Evolutionary conservation across 35 echinoderm and acorn worm genomes (phyloP).

Genomic region (Anneissia japonica): DNA sequence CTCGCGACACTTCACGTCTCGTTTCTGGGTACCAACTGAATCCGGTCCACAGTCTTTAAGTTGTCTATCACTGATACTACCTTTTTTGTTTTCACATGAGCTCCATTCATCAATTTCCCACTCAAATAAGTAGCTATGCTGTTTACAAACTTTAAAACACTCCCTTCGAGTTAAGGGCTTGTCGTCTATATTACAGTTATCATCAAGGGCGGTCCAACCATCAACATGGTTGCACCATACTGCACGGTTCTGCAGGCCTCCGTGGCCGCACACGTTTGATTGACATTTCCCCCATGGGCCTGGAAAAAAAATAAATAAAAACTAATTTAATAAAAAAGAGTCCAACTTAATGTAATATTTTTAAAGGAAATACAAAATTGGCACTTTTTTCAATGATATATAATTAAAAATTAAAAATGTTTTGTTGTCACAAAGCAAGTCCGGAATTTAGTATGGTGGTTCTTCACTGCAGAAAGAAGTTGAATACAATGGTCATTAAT

Average conservation of each 20-base stretch:
- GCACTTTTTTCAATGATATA: too few relatives aligned
- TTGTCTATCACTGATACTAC: conserved; percentile 3
- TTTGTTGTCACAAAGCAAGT: too few relatives aligned
- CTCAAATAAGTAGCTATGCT: conserved; percentile 66
- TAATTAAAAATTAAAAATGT: too few relatives aligned
- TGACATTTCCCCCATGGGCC: conserved; percentile 66
- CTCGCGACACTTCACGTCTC: conserved; percentile 68
- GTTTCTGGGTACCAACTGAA: conserved; percentile 51
- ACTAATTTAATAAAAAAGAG: neutral
- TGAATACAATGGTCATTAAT: too few relatives aligned
- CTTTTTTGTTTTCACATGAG: conserved; percentile 22
- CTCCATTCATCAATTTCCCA: conserved; percentile 81
- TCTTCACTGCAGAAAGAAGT: too few relatives aligned
- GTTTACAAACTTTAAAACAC: conserved; percentile 85
- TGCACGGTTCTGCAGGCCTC: conserved; percentile 33
- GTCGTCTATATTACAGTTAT: conserved; percentile 32
- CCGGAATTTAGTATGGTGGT: too few relatives aligned
- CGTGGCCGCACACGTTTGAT: conserved; percentile 52
- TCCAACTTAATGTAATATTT: too few relatives aligned
- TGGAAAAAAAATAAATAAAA: conserved; percentile 3
- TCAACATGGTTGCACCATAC: conserved; percentile 49
- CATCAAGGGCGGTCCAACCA: conserved; percentile 9
- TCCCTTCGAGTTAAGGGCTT: conserved; percentile 23
- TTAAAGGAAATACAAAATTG: too few relatives aligned
- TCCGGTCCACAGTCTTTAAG: conserved; percentile 51